Percentiles rank a stretch among this genome's conserved stretches.
phyloP scores from a whole-genome alignment of 2,888 invertebrate genomes.

The Euspilapteryx auroguttella region DNA sequence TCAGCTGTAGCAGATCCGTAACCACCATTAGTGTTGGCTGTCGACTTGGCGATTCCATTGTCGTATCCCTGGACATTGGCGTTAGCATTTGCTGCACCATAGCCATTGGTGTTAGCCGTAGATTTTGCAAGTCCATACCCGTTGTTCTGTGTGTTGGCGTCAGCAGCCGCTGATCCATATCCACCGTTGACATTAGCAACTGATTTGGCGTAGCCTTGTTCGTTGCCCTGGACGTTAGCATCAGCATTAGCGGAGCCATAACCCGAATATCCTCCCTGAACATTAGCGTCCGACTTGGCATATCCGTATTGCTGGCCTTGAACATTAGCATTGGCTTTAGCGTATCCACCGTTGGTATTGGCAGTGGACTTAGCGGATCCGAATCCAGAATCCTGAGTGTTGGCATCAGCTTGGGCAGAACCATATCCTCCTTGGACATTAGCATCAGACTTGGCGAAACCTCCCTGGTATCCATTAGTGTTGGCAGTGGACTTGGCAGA shows the following conservation, averaged over 20 bases:
- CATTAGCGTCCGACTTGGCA: slow-evolving; percentile 6
- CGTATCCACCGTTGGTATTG: slow-evolving; percentile 3
- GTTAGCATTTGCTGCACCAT: slow-evolving; percentile 8
- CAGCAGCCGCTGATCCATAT: slow-evolving; percentile 1
- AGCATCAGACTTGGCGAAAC: slow-evolving; percentile 3
- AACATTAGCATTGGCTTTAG: slow-evolving; percentile 2
- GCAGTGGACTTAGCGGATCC: slow-evolving; percentile 11
- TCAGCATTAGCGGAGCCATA: slow-evolving; percentile 4
- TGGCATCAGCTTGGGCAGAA: slow-evolving; percentile 1
- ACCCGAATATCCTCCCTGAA: slow-evolving; percentile 1
- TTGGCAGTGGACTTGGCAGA: slow-evolving; percentile 14
- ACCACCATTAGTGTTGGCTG: slow-evolving; percentile 14
- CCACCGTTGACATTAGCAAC: slow-evolving; percentile 1
- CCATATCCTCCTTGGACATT: neutral
- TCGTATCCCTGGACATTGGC: slow-evolving; percentile 12
- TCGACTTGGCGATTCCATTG: slow-evolving; percentile 9
- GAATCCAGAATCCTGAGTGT: slow-evolving; percentile 9
- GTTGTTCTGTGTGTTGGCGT: slow-evolving; percentile 6
- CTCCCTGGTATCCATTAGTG: slow-evolving; percentile 7
- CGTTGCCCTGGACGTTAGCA: slow-evolving; percentile 2
- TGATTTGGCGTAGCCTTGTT: slow-evolving; percentile 1
- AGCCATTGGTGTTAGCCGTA: slow-evolving; percentile 11
- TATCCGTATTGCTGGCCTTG: neutral
- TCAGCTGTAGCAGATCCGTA: slow-evolving; percentile 18
- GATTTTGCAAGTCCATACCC: slow-evolving; percentile 5